These are phyloP conservation scores for Cephus cinctus DNA, from an alignment of 1,140 invertebrate genomes.

Conservation along the genomic window DNA sequence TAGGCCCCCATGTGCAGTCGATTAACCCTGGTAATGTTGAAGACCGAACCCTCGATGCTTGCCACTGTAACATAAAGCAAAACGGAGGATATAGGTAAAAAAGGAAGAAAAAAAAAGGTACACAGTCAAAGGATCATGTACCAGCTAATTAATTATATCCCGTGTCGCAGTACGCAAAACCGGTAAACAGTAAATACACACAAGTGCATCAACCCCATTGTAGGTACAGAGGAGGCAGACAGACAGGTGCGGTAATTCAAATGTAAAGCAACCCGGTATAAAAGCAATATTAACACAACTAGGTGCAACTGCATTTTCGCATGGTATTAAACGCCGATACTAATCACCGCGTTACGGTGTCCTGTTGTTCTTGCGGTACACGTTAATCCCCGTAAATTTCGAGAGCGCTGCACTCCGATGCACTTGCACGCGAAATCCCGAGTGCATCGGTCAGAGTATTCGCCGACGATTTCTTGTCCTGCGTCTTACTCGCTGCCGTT, in stretches of 20 bases:
- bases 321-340: conserved; percentile 18
- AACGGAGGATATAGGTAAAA: conserved; percentile 20
- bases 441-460: conserved; percentile 16
- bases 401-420: conserved; percentile 8
- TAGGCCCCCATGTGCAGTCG: conserved; percentile 87
- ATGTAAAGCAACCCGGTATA: neutral
- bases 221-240: conserved; percentile 6
- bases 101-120: too few species aligned
- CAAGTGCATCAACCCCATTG: conserved; percentile 12
- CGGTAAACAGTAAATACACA: conserved; percentile 8
- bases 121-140: too few species aligned
- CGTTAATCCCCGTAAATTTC: conserved; percentile 26
- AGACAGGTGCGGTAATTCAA: conserved; percentile 5
- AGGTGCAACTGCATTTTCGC: conserved; percentile 12
- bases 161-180: too few species aligned
- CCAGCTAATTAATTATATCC: too few species aligned
- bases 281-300: conserved; percentile 26
- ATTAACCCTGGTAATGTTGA: conserved; percentile 79
- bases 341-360: conserved; percentile 16
- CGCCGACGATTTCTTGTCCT: conserved; percentile 22
- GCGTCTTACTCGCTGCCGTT: conserved; percentile 3
- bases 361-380: conserved; percentile 16
- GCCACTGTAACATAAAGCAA: conserved; percentile 57
- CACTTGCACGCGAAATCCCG: conserved; percentile 10
- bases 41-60: conserved; percentile 70